Percentiles rank a stretch among this genome's conserved stretches.
Evolutionary conservation across 2,797 vertebrate species (phyloP).

Genomic region (Remorina albescens): DNA sequence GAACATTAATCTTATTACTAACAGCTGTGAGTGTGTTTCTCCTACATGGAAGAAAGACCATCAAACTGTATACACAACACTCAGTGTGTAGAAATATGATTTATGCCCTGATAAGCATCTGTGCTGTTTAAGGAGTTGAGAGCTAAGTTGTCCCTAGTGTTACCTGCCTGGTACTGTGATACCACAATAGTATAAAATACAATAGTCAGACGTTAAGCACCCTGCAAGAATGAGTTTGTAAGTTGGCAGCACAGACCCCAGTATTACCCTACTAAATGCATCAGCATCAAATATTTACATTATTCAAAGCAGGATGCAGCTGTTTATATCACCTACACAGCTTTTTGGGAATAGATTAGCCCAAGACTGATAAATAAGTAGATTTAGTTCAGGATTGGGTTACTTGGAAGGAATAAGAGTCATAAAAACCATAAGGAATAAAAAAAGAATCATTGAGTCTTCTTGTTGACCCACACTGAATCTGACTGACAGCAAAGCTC

Average conservation of each 20-base stretch:
- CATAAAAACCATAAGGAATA: too few species aligned
- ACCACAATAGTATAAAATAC: constrained; percentile 8
- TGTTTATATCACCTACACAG: neutral
- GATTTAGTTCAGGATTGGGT: neutral
- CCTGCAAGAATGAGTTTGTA: neutral
- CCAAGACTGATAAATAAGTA: neutral
- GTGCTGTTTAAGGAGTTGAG: constrained; percentile 6
- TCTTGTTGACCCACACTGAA: too few species aligned
- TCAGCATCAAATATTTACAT: constrained; percentile 30
- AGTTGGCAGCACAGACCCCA: constrained; percentile 8
- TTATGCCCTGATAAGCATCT: constrained; percentile 21
- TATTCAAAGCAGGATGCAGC: constrained; percentile 3
- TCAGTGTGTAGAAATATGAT: constrained; percentile 8
- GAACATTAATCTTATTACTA: constrained; percentile 49
- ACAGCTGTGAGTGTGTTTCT: constrained; percentile 25
- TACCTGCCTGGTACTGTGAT: constrained; percentile 3
- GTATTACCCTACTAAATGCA: neutral
- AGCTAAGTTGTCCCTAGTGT: neutral
- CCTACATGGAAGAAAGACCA: constrained; percentile 11
- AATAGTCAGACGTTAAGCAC: neutral
- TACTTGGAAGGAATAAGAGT: too few species aligned
- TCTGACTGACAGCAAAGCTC: too few species aligned
- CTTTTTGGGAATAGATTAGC: neutral
- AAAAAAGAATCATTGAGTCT: too few species aligned
- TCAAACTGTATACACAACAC: constrained; percentile 16